These are phyloP conservation scores for Enchytraeus crypticus DNA, from an alignment of 2,888 invertebrate species.

Conservation along the genomic window DNA sequence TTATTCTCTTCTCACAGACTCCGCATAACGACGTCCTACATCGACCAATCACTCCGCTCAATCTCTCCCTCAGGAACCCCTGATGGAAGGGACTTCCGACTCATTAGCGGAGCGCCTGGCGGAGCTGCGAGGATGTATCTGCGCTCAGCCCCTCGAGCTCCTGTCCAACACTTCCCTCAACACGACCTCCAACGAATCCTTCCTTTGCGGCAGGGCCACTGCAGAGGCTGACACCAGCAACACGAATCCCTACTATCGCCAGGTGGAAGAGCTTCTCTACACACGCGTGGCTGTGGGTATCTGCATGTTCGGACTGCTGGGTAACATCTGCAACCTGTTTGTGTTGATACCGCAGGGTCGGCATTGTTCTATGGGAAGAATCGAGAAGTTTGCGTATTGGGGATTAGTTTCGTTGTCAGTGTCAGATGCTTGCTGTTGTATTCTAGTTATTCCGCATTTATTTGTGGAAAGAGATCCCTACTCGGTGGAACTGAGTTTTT, in stretches of 20 bases:
- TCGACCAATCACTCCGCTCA: too few relatives aligned
- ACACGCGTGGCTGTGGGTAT: slow-evolving; percentile 55
- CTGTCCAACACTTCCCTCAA: too few relatives aligned
- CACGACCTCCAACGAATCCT: not conserved
- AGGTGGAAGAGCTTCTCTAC: not conserved
- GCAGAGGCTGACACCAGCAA: not conserved
- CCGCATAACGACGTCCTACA: too few relatives aligned
- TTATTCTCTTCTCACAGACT: too few relatives aligned
- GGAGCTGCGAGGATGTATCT: too few relatives aligned
- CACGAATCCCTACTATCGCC: not conserved
- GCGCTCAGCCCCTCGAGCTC: too few relatives aligned
- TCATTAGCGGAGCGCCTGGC: too few relatives aligned
- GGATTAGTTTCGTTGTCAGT: slow-evolving; percentile 43
- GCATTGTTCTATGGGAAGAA: slow-evolving; percentile 36
- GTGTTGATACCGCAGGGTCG: slow-evolving; percentile 40
- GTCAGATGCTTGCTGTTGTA: slow-evolving; percentile 43
- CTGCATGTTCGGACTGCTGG: slow-evolving; percentile 37
- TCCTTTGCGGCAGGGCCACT: not conserved
- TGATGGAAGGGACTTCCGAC: too few relatives aligned
- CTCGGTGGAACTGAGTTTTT: slow-evolving; percentile 7
- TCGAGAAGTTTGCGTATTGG: slow-evolving; percentile 44
- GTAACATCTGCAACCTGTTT: slow-evolving; percentile 39
- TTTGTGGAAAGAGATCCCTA: slow-evolving; percentile 19
- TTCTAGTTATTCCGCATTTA: slow-evolving; percentile 39
- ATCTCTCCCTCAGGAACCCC: too few relatives aligned